These are phyloP conservation scores for Nephotettix cincticeps DNA, from an alignment of 1,140 invertebrate species.

Conservation along the genomic window DNA sequence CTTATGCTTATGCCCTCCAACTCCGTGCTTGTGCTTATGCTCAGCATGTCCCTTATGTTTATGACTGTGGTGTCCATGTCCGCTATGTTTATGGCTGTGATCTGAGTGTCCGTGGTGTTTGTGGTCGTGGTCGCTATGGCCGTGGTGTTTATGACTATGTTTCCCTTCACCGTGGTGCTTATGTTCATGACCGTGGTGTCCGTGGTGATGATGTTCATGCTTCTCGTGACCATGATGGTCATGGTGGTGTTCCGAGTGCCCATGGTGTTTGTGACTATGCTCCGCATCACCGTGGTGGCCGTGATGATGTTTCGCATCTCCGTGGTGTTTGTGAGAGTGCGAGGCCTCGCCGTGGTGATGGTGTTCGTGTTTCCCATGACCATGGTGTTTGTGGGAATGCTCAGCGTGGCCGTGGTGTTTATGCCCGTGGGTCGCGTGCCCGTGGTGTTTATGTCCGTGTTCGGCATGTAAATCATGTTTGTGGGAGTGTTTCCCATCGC, in stretches of 20 bases:
- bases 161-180: constrained; percentile 1
- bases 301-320: background rate
- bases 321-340: constrained; percentile 11
- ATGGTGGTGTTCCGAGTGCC: background rate
- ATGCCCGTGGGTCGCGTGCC: background rate
- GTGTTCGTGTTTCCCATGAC: background rate
- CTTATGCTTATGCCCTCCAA: background rate
- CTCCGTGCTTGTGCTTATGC: constrained; percentile 15
- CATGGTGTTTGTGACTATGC: constrained; percentile 3
- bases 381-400: constrained; percentile 19
- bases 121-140: background rate
- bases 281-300: background rate
- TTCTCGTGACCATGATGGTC: background rate
- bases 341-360: background rate
- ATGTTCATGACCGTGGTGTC: background rate
- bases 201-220: constrained; percentile 5
- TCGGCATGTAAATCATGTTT: constrained; percentile 12
- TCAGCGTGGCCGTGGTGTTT: constrained; percentile 11
- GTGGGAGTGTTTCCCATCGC: constrained; percentile 12
- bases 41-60: constrained; percentile 14
- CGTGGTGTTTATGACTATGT: constrained; percentile 13
- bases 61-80: background rate
- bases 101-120: constrained; percentile 6
- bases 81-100: background rate
- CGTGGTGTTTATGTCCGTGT: constrained; percentile 6